Conservation (phyloP, 2,888 invertebrate genomes). For the Chorisops tibialis region DNA sequence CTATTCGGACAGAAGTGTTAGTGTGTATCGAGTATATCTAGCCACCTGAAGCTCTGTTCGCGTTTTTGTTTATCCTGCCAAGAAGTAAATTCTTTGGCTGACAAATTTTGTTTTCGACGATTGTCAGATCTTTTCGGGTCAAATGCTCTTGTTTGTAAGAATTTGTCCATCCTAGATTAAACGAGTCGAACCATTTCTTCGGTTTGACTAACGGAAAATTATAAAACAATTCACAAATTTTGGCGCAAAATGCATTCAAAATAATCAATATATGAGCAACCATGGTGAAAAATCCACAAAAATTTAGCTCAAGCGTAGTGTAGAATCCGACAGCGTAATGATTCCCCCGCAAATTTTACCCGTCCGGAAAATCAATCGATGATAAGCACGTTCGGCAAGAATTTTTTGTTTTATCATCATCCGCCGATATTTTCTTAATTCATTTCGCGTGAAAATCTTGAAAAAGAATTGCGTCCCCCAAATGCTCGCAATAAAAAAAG, state of each 20-base stretch:
- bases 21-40: too few species aligned
- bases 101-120: too few species aligned
- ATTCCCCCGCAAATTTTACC: slow-evolving; percentile 42
- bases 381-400: slow-evolving; percentile 46
- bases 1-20: too few species aligned
- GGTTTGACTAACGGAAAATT: too few species aligned
- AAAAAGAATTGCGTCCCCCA: neutral
- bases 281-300: slow-evolving; percentile 26
- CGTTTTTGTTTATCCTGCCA: too few species aligned
- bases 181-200: too few species aligned
- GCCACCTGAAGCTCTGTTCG: too few species aligned
- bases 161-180: too few species aligned
- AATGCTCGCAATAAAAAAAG: slow-evolving; percentile 22
- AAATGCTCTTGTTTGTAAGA: too few species aligned
- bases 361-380: slow-evolving; percentile 39
- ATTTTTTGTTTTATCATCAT: slow-evolving; percentile 27
- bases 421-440: slow-evolving; percentile 19
- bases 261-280: neutral
- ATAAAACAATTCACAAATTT: slow-evolving; percentile 9
- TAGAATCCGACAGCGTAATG: slow-evolving; percentile 45
- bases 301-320: slow-evolving; percentile 36
- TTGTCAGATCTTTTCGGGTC: too few species aligned
- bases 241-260: slow-evolving; percentile 1
- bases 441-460: neutral
- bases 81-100: too few species aligned